A percentile compares a stretch with the other conserved stretches of the same genome.
These are phyloP conservation scores for Rhinatrema bivittatum DNA, from an alignment of 2,797 vertebrate genomes.

Conservation along the genomic window DNA sequence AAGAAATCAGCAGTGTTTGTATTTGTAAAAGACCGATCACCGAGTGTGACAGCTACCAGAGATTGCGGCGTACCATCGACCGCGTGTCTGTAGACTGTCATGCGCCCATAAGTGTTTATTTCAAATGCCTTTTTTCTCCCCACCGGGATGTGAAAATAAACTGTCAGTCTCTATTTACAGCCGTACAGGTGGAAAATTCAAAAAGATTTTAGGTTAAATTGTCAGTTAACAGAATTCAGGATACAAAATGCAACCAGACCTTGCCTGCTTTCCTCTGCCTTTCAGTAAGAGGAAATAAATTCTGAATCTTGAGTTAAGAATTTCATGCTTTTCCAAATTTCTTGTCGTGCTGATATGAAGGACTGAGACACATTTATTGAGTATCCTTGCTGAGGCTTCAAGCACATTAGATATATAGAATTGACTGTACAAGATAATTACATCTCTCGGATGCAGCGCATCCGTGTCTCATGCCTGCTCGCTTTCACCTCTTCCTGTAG, in stretches of 20 bases:
- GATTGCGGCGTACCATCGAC: slow-evolving; percentile 70
- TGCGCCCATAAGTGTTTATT: slow-evolving; percentile 90
- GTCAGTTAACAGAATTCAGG: slow-evolving; percentile 67
- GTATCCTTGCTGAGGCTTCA: neutral
- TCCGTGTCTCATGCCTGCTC: too few relatives aligned
- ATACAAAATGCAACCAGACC: slow-evolving; percentile 52
- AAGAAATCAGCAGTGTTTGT: slow-evolving; percentile 90
- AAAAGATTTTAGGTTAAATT: slow-evolving; percentile 69
- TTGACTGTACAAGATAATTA: slow-evolving; percentile 6
- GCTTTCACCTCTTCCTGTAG: too few relatives aligned
- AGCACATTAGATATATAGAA: neutral
- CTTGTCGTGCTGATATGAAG: too few relatives aligned
- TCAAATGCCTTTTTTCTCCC: slow-evolving; percentile 51
- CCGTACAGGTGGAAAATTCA: slow-evolving; percentile 52
- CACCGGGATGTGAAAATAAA: slow-evolving; percentile 56
- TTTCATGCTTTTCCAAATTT: slow-evolving; percentile 4
- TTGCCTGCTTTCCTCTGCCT: slow-evolving; percentile 41
- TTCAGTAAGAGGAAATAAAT: slow-evolving; percentile 28
- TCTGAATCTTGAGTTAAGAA: slow-evolving; percentile 24
- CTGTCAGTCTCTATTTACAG: slow-evolving; percentile 75
- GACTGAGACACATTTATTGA: slow-evolving; percentile 11
- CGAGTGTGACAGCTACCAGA: slow-evolving; percentile 90
- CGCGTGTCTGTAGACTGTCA: slow-evolving; percentile 80
- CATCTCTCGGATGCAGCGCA: too few relatives aligned
- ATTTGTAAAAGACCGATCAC: slow-evolving; percentile 83